Evolutionary conservation across 2,888 invertebrate species (phyloP), one percentile per base, ranked within the genome.

Genomic region (Gryllus longicercus): DNA sequence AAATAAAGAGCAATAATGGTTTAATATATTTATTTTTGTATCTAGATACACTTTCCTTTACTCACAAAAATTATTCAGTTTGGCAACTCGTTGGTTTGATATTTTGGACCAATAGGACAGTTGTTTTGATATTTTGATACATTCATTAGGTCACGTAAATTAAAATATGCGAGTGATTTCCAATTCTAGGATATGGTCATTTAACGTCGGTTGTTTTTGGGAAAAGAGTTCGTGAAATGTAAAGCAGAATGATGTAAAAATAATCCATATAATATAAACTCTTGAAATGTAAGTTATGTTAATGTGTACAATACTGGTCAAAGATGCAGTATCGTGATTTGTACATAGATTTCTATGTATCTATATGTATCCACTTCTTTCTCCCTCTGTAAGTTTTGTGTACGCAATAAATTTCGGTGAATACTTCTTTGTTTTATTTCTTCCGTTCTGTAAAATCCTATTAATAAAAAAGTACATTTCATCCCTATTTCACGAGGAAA

Each of bases 391-490:
- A 63, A 14, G n/a, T 63, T 63, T 63, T 63, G 63, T 63, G 63
- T 63, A 63, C 63, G n/a, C 63, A 63, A 63, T 63, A 63, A 63
- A 63, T 18, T 63, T 63, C n/a, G 63, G 63, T 63, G 63, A 63
- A 63, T 63, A 63, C 38, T 38, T 38, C 8, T 38, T 38, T 38
- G 38, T 38, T 38, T 38, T 8, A 38, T 38, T 38, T 38, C 38
- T 38, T 38, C 38, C 38, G 4, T 38, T 38, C 8, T 8, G 38
- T 38, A 38, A 38, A 5, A 38, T 38, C 8, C 38, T 1, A 2
- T 4, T 5, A 38, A 38, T 38, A 38, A 38, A 38, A 5, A 8
- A 38, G 38, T 4, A 38, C 8, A 38, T 38, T 38, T 38, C 38
- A 38, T 38, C 8, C 5, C 38, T 5, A 38, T 38, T 38, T 38